Conservation (phyloP, 2,888 invertebrate species). For the Drosophila paucipuncta region DNA sequence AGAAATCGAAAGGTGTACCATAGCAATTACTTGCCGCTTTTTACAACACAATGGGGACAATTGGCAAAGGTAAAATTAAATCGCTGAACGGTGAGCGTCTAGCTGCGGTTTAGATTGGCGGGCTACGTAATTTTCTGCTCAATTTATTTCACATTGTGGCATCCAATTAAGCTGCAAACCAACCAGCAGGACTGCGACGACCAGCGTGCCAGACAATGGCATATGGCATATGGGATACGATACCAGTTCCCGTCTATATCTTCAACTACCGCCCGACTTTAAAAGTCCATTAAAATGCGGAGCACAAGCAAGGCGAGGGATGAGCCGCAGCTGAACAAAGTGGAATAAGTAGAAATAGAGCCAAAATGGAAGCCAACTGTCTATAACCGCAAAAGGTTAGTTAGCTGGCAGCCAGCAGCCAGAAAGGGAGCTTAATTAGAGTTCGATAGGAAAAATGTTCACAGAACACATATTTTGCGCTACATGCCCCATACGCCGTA, state of each 20-base stretch:
- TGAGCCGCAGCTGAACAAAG: conserved; percentile 49
- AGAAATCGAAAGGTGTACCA: conserved; percentile 21
- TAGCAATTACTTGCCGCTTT: conserved; percentile 50
- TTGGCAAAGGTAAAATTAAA: conserved; percentile 63
- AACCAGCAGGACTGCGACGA: conserved; percentile 35
- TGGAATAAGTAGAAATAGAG: conserved; percentile 36
- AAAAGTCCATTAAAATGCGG: conserved; percentile 53
- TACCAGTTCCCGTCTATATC: conserved; percentile 28
- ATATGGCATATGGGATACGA: conserved; percentile 15
- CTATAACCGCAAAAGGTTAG: conserved; percentile 67
- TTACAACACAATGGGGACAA: conserved; percentile 68
- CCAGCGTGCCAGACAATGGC: conserved; percentile 37
- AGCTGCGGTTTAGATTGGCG: conserved; percentile 74
- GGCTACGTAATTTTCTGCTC: conserved; percentile 85
- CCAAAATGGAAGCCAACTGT: conserved; percentile 21
- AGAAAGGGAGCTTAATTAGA: conserved; percentile 33
- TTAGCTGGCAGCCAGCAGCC: conserved; percentile 22
- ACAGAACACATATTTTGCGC: background rate
- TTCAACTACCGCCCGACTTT: background rate
- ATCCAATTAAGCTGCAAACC: conserved; percentile 84
- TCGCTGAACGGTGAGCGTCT: conserved; percentile 49
- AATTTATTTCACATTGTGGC: conserved; percentile 86
- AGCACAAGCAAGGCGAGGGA: conserved; percentile 15
- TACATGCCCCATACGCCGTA: background rate
- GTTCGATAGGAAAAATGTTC: conserved; percentile 20